Evolutionary conservation across 2,113 vertebrate species (phyloP), one percentile per base, ranked within the genome.

Genomic region (Gobius niger): DNA sequence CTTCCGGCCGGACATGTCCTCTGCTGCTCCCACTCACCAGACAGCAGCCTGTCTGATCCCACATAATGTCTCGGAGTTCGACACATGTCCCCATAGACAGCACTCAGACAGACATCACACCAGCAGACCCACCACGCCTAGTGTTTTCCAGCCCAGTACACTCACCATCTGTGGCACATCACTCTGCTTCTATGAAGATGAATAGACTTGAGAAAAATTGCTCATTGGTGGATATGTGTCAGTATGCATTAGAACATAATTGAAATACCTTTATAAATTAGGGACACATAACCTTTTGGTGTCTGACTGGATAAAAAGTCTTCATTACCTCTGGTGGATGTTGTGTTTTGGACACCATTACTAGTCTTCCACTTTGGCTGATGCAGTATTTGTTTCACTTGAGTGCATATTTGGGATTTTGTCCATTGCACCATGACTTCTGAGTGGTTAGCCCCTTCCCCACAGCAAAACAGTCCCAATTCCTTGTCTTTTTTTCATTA

Each of bases 121-220:
- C 69, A 66, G 52, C 63, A 65, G 65, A 47, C 60, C 42, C 63
- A 75, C 50, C 71, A 65, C 74, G 63, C 73, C 77, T 79, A 5
- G 9, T 53, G 70, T 84, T 85, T 34, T 85, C 67, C 63, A 74
- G 62, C 75, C 66, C 62, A 84, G 76, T 78, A 81, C 65, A 75
- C 74, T 44, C 42, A 54, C 81, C 77, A 74, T 81, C 81, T 84
- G 85, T 80, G 76, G 75, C 75, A 74, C 69, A 70, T 63, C 65
- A 56, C 77, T 42, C 15, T 51, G 50, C 67, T 76, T 65, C 68
- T 49, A 34, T 46, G 40, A 14, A 47, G 62, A 79, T 54, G 41
- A 77, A 57, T 61, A 63, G 65, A 52, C 71, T 56, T 50, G n/a
- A 57, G 70, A 63, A 72, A 14, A 63, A 70, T 51, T 13, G 52